phyloP scores from a whole-genome alignment of 1,140 invertebrate species.

The Colletes gigas region DNA sequence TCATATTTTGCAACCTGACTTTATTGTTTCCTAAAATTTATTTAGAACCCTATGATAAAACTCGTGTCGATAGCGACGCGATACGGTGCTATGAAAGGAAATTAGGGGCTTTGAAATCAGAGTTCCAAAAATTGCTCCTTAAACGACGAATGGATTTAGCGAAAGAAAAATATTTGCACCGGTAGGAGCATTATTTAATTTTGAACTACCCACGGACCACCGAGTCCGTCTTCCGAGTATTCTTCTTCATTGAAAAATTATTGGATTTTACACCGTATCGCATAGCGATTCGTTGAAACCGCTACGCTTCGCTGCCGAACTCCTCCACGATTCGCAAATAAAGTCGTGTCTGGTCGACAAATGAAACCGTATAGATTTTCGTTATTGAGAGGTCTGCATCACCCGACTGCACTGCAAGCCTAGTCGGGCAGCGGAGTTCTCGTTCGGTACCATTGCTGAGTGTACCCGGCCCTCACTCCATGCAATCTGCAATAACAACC shows the following conservation, averaged over 20 bases:
- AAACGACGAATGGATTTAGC: too few species aligned
- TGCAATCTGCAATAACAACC: conserved; percentile 77
- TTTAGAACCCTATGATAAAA: too few species aligned
- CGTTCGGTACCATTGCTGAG: conserved; percentile 66
- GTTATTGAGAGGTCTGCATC: conserved; percentile 74
- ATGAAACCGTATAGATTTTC: conserved; percentile 76
- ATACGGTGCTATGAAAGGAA: too few species aligned
- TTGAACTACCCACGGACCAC: background rate
- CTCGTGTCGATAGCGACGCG: too few species aligned
- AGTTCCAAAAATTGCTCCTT: too few species aligned
- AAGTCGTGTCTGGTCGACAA: conserved; percentile 73
- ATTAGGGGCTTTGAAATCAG: too few species aligned
- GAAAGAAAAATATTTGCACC: too few species aligned
- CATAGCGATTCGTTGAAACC: conserved; percentile 45
- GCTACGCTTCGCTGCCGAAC: conserved; percentile 50
- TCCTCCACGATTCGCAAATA: conserved; percentile 72
- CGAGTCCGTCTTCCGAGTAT: background rate
- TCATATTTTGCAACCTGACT: too few species aligned
- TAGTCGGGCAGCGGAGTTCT: conserved; percentile 51
- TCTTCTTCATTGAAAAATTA: conserved; percentile 29
- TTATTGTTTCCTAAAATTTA: too few species aligned
- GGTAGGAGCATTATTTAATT: too few species aligned
- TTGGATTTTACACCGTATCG: conserved; percentile 40
- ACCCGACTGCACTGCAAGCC: conserved; percentile 48
- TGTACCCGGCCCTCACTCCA: conserved; percentile 69